These are phyloP conservation scores for Ecliptopera silaceata DNA, from an alignment of 2,888 invertebrate species.

Conservation along the genomic window DNA sequence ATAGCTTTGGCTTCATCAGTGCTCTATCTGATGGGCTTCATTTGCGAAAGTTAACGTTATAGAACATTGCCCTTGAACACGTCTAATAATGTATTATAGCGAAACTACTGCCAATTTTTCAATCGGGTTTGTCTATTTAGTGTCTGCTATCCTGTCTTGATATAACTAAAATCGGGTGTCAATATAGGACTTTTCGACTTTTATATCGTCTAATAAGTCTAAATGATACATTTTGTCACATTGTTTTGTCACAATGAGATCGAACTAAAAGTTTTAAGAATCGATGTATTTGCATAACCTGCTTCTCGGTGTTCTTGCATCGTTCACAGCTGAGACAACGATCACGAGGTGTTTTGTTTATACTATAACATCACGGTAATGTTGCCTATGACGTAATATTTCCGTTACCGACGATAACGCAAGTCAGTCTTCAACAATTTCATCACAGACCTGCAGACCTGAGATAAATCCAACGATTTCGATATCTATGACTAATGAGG, in stretches of 20 bases:
- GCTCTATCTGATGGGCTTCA: constrained; percentile 24
- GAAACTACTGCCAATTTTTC: constrained; percentile 7
- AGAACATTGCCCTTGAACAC: constrained; percentile 8
- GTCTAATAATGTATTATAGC: neutral
- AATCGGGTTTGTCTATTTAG: constrained; percentile 3
- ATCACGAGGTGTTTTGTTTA: neutral
- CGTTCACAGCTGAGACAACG: neutral
- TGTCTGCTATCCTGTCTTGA: neutral
- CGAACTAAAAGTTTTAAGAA: neutral
- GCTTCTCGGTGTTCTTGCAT: neutral
- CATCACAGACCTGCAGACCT: neutral
- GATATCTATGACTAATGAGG: constrained; percentile 22
- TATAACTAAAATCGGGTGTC: neutral
- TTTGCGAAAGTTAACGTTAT: constrained; percentile 6
- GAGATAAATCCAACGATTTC: constrained; percentile 14
- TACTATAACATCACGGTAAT: constrained; percentile 3
- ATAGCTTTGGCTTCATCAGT: constrained; percentile 20
- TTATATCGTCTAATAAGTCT: neutral
- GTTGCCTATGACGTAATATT: constrained; percentile 14
- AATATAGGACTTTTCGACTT: neutral
- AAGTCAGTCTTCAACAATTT: constrained; percentile 8
- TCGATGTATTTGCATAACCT: neutral
- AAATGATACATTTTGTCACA: too few relatives aligned
- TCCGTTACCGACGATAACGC: constrained; percentile 9
- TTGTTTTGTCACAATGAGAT: neutral